A percentile compares a stretch with the other conserved stretches of the same genome.
phyloP scores from a whole-genome alignment of 2,113 vertebrate species.

The Brienomyrus brachyistius region DNA sequence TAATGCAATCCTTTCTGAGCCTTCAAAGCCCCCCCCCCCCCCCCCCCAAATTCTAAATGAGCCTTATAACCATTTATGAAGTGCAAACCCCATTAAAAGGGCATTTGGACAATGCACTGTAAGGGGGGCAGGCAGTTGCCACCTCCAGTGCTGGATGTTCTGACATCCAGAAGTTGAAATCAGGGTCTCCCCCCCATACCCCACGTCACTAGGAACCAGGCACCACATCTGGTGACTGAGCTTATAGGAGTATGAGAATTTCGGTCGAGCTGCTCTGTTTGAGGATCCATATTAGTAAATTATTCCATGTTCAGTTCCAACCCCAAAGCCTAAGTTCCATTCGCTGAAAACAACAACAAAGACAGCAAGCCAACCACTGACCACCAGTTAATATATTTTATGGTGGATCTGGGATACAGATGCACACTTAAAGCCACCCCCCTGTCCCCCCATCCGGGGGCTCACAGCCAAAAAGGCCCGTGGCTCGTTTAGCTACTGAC shows the following conservation, averaged over 20 bases:
- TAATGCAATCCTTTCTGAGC: conserved; percentile 46
- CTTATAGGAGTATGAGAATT: background rate
- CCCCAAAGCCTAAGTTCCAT: background rate
- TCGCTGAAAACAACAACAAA: background rate
- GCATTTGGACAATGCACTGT: conserved; percentile 29
- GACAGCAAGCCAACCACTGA: background rate
- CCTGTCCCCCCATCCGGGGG: background rate
- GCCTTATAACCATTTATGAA: conserved; percentile 60
- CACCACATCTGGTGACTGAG: background rate
- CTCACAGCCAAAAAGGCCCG: background rate
- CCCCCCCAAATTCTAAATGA: conserved; percentile 43
- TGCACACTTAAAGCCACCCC: background rate
- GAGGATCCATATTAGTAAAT: background rate
- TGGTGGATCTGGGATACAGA: background rate
- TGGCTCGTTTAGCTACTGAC: background rate
- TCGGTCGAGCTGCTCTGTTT: background rate
- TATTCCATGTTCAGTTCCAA: conserved; percentile 1
- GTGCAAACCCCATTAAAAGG: conserved; percentile 43
- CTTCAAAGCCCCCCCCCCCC: conserved; percentile 36
- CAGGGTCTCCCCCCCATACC: background rate
- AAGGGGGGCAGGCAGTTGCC: background rate
- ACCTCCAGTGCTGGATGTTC: background rate
- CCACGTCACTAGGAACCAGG: background rate
- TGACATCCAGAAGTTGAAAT: background rate
- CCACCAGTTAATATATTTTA: background rate